Base-by-base conservation (phyloP, 2,888 invertebrate species). In the Taenaris catops region DNA sequence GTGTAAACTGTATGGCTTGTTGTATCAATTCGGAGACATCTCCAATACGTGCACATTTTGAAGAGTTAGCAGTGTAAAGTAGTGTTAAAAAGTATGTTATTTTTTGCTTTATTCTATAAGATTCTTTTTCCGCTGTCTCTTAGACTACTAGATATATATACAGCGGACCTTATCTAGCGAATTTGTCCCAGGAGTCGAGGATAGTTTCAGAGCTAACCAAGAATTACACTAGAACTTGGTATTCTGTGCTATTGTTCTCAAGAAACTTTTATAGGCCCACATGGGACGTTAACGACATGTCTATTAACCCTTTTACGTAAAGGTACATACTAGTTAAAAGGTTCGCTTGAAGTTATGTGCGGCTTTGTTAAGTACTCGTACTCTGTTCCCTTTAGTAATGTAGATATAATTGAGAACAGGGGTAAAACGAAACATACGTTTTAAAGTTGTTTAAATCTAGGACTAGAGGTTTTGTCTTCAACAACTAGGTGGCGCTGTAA, bases 221-320 rank as follows among this genome's bases (percentile, higher is more conserved):
- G 37, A 41, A 48, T 41, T 48, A 41, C 38, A 36, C 34, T 32
- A 31, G 24, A 26, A 38, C 34, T 33, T 33, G 20, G 32, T 35
- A 35, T 31, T 38, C 34, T 11, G 35, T 39, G 21, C 25, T 14
- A 24, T 21, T 38, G 32, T 35, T 34, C 23, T 14, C 21, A 27
- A 31, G 31, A 17, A 32, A 38, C 23, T 38, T 38, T 31, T 35
- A 31, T 28, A 10, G 8, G 17, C 19, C 29, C 34, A 18, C 26
- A 14, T 19, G 37, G 25, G 26, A 9, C 9, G 23, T 19, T 34
- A 37, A 26, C 31, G 29, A 27, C 31, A 31, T 23, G 31, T 40
- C 8, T 23, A 31, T 35, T 31, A 35, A 31, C 19, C 25, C 26
- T 41, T 25, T 27, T 32, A 27, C 24, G 23, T 10, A 25, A 23